These are phyloP conservation scores for Rapana venosa DNA, from an alignment of 2,888 invertebrate species.

Conservation along the genomic window DNA sequence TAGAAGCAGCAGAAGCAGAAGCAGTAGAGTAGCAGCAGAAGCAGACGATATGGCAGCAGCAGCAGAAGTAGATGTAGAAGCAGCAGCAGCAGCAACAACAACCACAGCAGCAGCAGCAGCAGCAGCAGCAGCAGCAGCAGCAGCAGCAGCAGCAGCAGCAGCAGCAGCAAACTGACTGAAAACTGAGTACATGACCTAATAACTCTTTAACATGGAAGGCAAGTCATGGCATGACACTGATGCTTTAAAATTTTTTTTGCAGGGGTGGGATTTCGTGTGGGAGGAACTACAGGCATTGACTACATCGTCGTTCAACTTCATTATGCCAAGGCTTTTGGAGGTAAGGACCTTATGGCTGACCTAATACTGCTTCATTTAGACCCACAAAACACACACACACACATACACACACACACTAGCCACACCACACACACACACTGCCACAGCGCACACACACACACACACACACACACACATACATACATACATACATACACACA, in stretches of 20 bases:
- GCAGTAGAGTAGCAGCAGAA: no score
- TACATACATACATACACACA: neutral
- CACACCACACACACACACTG: neutral
- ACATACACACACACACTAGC: neutral
- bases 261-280: slow-evolving; percentile 81
- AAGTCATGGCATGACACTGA: no score
- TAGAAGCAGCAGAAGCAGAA: no score
- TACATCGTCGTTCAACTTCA: slow-evolving; percentile 81
- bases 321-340: slow-evolving; percentile 71
- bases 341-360: slow-evolving; percentile 47
- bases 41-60: no score
- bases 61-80: no score
- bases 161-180: neutral
- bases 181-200: no score
- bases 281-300: slow-evolving; percentile 79
- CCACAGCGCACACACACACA: slow-evolving; percentile 8
- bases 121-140: slow-evolving; percentile 12
- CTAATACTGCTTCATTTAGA: neutral
- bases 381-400: neutral
- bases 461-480: neutral
- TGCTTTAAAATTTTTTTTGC: slow-evolving; percentile 27
- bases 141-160: neutral
- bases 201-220: no score
- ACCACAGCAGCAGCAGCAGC: slow-evolving; percentile 4
- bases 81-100: neutral